Evolutionary conservation across 2,797 vertebrate genomes (phyloP).

Genomic region (Enteromius afrohamiltoni): DNA sequence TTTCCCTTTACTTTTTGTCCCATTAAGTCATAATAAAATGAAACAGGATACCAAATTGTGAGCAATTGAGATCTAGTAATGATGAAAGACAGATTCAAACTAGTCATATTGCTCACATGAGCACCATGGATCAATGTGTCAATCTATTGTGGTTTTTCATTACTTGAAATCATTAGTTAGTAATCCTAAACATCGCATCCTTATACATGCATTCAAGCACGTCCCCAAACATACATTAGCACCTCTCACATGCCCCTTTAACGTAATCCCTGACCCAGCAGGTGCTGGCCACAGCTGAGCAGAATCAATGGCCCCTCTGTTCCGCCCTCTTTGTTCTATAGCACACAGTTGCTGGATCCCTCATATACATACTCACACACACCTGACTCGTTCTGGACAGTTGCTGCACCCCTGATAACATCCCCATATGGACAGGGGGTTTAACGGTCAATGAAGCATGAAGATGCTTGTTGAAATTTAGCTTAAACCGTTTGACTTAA

Average conservation of each 20-base stretch:
- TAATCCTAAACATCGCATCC: conserved; percentile 9
- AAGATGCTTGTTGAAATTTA: not conserved
- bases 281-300: conserved; percentile 56
- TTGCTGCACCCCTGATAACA: conserved; percentile 36
- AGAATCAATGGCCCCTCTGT: conserved; percentile 55
- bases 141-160: conserved; percentile 2
- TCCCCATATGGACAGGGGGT: not conserved
- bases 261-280: conserved; percentile 48
- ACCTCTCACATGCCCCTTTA: conserved; percentile 21
- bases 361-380: conserved; percentile 44
- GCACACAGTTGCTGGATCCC: conserved; percentile 69
- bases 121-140: conserved; percentile 8
- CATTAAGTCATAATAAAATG: not conserved
- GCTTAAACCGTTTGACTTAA: not conserved
- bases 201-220: not conserved
- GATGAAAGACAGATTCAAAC: not conserved
- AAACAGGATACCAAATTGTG: not conserved
- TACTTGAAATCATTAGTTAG: conserved; percentile 24
- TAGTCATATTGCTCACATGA: not conserved
- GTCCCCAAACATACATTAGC: conserved; percentile 25
- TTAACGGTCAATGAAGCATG: conserved; percentile 18
- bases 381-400: conserved; percentile 54
- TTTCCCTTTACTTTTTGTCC: not conserved
- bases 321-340: conserved; percentile 69
- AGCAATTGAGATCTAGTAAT: not conserved